These are phyloP conservation scores for Tortricodes alternella DNA, from an alignment of 2,888 invertebrate genomes.

Conservation along the genomic window DNA sequence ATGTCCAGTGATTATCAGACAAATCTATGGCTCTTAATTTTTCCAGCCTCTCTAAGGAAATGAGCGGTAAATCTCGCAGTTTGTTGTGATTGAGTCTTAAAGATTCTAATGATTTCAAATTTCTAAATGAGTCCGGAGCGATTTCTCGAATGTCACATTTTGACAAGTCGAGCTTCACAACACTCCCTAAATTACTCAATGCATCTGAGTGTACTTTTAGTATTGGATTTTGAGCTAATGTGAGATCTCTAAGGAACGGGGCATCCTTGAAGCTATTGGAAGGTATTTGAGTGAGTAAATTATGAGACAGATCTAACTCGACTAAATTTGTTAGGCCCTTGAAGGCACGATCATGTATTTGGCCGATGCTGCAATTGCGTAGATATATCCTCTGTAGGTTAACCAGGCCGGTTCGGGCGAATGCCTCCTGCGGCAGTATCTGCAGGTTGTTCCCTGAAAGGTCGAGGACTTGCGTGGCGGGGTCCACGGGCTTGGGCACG, in stretches of 20 bases:
- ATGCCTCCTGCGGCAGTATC: conserved; percentile 91
- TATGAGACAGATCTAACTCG: conserved; percentile 93
- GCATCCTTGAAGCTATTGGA: conserved; percentile 90
- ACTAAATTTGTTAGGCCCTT: conserved; percentile 94
- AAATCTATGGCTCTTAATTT: conserved; percentile 91
- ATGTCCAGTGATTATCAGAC: conserved; percentile 94
- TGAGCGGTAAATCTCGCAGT: conserved; percentile 87
- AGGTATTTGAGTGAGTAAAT: conserved; percentile 91
- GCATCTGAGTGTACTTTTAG: conserved; percentile 89
- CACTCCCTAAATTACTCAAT: conserved; percentile 88
- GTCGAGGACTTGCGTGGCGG: conserved; percentile 95
- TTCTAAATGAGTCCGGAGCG: conserved; percentile 87
- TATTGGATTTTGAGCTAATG: conserved; percentile 91
- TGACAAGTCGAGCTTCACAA: conserved; percentile 92
- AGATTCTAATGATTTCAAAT: conserved; percentile 88
- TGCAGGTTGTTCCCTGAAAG: conserved; percentile 94
- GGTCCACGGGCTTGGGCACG: conserved; percentile 93
- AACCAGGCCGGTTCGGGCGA: conserved; percentile 89
- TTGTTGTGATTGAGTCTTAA: conserved; percentile 92
- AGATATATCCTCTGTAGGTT: conserved; percentile 94
- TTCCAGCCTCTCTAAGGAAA: conserved; percentile 88
- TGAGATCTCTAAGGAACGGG: conserved; percentile 91
- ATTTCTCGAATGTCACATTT: conserved; percentile 91
- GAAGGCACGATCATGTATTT: conserved; percentile 93
- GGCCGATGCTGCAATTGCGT: conserved; percentile 91